Evolutionary conservation across 2,797 vertebrate species (phyloP).

Genomic region (Rhinoraja longicauda): DNA sequence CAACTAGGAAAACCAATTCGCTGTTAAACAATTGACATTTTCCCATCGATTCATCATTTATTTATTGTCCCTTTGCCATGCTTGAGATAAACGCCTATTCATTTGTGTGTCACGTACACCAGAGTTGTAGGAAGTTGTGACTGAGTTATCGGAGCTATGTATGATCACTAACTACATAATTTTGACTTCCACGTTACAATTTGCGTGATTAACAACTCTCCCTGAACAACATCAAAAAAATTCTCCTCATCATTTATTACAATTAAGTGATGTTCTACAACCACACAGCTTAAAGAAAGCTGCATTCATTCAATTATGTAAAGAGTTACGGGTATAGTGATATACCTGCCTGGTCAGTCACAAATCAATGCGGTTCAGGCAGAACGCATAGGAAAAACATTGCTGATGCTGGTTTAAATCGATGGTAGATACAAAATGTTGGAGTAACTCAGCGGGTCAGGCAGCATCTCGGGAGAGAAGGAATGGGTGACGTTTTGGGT

Average conservation of each 20-base stretch:
- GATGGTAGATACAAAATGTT: too few species aligned
- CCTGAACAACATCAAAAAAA: not conserved
- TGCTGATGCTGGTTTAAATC: not conserved
- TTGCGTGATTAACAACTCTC: not conserved
- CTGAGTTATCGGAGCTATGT: not conserved
- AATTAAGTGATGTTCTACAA: not conserved
- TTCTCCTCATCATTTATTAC: not conserved
- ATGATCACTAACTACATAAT: not conserved
- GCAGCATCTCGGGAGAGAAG: too few species aligned
- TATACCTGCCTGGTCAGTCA: too few species aligned
- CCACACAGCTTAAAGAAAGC: not conserved
- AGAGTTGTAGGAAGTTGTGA: not conserved
- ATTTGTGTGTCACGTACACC: not conserved
- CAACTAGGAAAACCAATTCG: not conserved
- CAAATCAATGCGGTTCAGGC: too few species aligned
- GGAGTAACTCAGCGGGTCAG: too few species aligned
- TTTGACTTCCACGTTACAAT: not conserved
- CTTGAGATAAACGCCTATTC: not conserved
- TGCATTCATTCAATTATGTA: constrained; percentile 7
- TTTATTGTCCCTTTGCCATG: not conserved
- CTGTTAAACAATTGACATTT: not conserved
- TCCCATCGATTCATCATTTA: too few species aligned
- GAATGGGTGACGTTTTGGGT: too few species aligned
- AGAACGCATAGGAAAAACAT: not conserved
- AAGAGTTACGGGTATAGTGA: not conserved